Evolutionary conservation across 2,797 vertebrate genomes (phyloP).

Genomic region (Ateles fusciceps): DNA sequence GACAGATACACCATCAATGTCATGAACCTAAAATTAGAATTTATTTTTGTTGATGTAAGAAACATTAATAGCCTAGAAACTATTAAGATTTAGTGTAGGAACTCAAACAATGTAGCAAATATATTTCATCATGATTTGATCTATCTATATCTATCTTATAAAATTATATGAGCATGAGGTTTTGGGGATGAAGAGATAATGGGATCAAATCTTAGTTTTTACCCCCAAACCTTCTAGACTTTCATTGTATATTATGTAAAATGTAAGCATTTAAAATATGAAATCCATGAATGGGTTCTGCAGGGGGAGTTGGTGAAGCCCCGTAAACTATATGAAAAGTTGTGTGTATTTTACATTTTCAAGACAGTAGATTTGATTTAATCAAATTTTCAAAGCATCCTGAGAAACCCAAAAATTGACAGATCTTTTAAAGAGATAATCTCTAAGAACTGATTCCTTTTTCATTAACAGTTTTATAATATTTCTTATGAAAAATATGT

Average conservation of each 20-base stretch:
- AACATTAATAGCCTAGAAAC: neutral
- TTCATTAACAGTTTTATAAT: neutral
- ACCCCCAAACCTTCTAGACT: neutral
- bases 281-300: neutral
- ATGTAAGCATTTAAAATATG: neutral
- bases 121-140: neutral
- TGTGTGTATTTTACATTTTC: neutral
- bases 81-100: neutral
- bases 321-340: neutral
- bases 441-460: neutral
- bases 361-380: neutral
- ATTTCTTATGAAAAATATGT: neutral
- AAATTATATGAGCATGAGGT: neutral
- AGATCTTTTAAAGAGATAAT: neutral
- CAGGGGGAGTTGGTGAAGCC: neutral
- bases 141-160: neutral
- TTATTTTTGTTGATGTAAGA: neutral
- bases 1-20: neutral
- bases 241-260: neutral
- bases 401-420: neutral
- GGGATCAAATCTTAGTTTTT: neutral
- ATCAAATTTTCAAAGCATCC: neutral
- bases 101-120: neutral
- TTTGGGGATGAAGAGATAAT: neutral
- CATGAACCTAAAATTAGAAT: neutral